Evolutionary conservation across 2,888 invertebrate genomes (phyloP), one percentile per base, ranked within the genome.

Genomic region (Meiosimyza decipiens): DNA sequence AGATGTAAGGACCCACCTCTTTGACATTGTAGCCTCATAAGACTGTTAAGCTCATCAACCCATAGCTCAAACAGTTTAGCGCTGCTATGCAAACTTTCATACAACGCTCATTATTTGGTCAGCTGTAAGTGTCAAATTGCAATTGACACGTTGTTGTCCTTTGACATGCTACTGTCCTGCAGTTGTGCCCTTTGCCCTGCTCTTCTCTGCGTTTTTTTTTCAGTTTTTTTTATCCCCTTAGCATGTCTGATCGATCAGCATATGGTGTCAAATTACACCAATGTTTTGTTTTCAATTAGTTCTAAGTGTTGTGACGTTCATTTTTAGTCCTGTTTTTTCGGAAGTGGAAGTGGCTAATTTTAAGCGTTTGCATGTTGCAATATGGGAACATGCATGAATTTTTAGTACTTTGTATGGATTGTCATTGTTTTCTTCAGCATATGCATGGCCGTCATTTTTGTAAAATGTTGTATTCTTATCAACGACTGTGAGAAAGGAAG

Each of bases 311-410:
- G 6, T 40, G 49, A 4, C 12, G n/a, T 57, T 9, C 12, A 51
- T 33, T 28, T 18, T 51, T 15, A 52, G 50, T 55, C 64, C 33
- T 64, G 28, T 51, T 64, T n/a, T 59, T 51, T 68, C 72, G 81
- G 81, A 81, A 82, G 79, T 82, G 81, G 82, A 81, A 82, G 82
- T 82, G 82, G 82, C 80, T 80, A 55, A 55, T 54, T 55, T 67
- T 54, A 13, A 67, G 40, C 50, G 47, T 33, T 67, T 52, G 15
- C 49, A 15, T 40, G 40, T 40, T 40, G 40, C 40, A 40, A 40
- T 40, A 40, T 40, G 40, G 40, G 40, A 40, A 40, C 40, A 40
- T 9, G 9, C 40, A 40, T 40, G 6, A 9, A 9, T 9, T 40
- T 40, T 40, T 40, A n/a, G 40, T 47, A 55, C 22, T 12, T 22